Conservation (phyloP, 2,113 vertebrate genomes). For the Pardalotus punctatus region DNA sequence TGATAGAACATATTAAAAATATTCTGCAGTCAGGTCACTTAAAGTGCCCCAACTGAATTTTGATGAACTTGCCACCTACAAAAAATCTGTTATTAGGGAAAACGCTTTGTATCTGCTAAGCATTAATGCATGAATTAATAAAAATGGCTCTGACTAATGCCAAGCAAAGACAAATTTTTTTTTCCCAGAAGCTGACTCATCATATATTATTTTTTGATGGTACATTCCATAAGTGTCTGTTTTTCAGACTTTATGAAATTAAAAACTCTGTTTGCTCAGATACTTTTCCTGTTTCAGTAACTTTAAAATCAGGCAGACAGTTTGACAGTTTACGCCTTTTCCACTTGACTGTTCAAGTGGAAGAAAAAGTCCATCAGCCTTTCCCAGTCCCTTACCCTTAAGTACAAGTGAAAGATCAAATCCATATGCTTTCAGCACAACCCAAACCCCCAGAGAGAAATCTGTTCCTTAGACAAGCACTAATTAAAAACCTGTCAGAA, state of each 20-base stretch:
- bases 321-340: background rate
- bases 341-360: background rate
- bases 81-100: conserved; percentile 21
- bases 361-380: background rate
- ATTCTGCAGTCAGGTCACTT: background rate
- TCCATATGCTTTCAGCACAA: background rate
- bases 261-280: background rate
- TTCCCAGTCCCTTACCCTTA: background rate
- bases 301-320: background rate
- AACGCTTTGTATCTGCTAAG: background rate
- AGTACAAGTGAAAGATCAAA: background rate
- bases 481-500: background rate
- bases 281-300: background rate
- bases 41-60: background rate
- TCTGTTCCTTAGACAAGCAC: background rate
- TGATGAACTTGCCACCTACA: conserved; percentile 15
- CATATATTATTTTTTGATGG: background rate
- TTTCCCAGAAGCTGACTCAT: background rate
- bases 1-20: background rate
- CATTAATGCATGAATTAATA: background rate
- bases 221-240: background rate
- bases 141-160: background rate
- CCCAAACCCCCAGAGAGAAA: background rate
- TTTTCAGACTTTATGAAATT: background rate
- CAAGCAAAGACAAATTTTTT: background rate